Conservation (phyloP, 1,140 invertebrate genomes). For the Panagrolaimus sp. region DNA sequence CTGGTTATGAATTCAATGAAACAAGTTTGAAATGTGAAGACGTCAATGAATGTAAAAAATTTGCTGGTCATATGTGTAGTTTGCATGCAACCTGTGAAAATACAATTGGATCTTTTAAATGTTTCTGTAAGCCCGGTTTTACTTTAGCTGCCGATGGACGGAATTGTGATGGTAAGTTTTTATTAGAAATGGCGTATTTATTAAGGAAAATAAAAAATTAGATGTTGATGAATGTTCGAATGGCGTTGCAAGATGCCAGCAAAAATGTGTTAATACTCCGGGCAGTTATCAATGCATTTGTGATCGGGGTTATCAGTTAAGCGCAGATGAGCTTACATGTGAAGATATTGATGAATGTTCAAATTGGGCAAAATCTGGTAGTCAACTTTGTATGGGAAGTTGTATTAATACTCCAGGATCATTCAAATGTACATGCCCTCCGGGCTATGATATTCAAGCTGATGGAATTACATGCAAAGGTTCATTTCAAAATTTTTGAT, state of each 20-base stretch:
- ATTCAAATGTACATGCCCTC: constrained; percentile 53
- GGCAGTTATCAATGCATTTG: constrained; percentile 60
- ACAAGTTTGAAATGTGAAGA: constrained; percentile 50
- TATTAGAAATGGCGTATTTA: constrained; percentile 31
- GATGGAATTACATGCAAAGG: constrained; percentile 56
- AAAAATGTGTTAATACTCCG: constrained; percentile 43
- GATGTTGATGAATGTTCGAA: constrained; percentile 39
- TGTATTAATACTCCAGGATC: constrained; percentile 51
- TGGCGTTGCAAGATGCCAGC: constrained; percentile 34
- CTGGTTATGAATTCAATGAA: constrained; percentile 62
- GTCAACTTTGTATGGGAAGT: constrained; percentile 43
- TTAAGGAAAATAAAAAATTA: constrained; percentile 7
- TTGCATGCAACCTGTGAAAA: constrained; percentile 57
- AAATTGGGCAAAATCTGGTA: constrained; percentile 41
- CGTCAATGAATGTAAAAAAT: constrained; percentile 56
- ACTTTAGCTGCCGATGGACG: constrained; percentile 48
- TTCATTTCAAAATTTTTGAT: background rate
- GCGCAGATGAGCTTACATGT: constrained; percentile 56
- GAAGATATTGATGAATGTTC: constrained; percentile 62
- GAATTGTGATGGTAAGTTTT: constrained; percentile 50
- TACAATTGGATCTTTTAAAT: constrained; percentile 57
- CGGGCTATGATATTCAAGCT: constrained; percentile 44
- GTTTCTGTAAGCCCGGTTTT: constrained; percentile 63
- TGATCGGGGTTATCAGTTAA: constrained; percentile 62
- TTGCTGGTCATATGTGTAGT: constrained; percentile 55